These are phyloP conservation scores for Megatriorchis doriae DNA, from an alignment of 2,113 vertebrate species.

Conservation along the genomic window DNA sequence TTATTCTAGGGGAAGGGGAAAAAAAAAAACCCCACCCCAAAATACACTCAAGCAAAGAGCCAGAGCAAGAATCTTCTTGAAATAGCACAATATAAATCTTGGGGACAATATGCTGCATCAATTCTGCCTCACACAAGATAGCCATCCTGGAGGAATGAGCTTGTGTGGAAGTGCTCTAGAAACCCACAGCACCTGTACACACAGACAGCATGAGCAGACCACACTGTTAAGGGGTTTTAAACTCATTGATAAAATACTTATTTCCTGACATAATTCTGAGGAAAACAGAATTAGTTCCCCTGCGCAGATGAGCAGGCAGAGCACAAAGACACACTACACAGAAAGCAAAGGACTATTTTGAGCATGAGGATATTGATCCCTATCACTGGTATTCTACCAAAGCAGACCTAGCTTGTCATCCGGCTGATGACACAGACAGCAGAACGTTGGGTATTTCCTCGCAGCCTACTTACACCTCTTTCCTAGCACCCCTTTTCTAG, in stretches of 20 bases:
- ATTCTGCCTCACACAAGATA: accelerated
- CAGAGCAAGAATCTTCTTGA: not conserved
- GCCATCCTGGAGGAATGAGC: accelerated
- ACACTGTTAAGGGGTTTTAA: accelerated
- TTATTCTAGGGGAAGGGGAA: not conserved
- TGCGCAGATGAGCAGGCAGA: not conserved
- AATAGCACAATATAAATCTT: not conserved
- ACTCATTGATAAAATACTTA: not conserved
- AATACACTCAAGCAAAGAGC: not conserved
- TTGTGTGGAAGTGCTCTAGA: not conserved
- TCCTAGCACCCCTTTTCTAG: not conserved
- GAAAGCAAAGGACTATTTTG: not conserved
- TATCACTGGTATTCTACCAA: not conserved
- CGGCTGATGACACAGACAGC: not conserved
- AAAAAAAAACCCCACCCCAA: not conserved
- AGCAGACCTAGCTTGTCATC: not conserved
- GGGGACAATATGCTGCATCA: not conserved
- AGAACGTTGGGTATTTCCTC: not conserved
- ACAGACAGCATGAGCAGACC: accelerated
- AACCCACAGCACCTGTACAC: too few relatives aligned
- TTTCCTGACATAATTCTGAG: too few relatives aligned
- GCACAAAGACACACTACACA: not conserved
- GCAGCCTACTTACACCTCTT: not conserved
- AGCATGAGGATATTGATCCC: not conserved
- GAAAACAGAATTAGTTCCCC: not conserved